A percentile compares a stretch with the other conserved stretches of the same genome.
Evolutionary conservation across 2,888 invertebrate species (phyloP).

Genomic region (Pemphredon lugubris): DNA sequence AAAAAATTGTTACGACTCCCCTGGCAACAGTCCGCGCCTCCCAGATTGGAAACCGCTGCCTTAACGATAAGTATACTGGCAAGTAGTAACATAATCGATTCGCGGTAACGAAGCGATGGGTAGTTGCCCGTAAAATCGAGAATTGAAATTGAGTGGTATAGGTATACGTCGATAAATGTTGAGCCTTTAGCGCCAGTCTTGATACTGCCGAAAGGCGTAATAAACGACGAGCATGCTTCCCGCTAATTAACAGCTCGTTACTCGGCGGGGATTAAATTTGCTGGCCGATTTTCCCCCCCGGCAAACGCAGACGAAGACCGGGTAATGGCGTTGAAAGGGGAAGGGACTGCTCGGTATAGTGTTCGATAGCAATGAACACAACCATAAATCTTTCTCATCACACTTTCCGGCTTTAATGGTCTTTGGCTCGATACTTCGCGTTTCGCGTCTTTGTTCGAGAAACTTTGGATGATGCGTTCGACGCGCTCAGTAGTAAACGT

Average conservation of each 20-base stretch:
- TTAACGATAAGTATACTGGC: no score
- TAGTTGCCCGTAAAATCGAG: no score
- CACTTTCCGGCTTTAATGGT: no score
- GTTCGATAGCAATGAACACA: slow-evolving; percentile 21
- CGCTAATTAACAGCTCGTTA: slow-evolving; percentile 30
- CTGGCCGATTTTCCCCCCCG: background rate
- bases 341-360: background rate
- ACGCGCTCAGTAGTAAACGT: no score
- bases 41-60: no score
- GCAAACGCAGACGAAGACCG: slow-evolving; percentile 3
- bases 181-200: background rate
- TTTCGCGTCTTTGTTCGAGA: no score
- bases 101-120: no score
- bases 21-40: no score
- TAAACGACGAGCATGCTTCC: background rate
- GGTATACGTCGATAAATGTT: background rate
- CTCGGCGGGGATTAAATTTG: slow-evolving; percentile 21
- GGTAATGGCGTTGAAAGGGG: slow-evolving; percentile 2
- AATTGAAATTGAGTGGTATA: background rate
- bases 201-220: background rate
- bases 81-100: no score
- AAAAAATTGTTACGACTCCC: no score
- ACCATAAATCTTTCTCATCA: slow-evolving; percentile 39
- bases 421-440: no score
- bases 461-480: no score